These are phyloP conservation scores for Terebella lapidaria DNA, from an alignment of 2,888 invertebrate genomes.

Conservation along the genomic window DNA sequence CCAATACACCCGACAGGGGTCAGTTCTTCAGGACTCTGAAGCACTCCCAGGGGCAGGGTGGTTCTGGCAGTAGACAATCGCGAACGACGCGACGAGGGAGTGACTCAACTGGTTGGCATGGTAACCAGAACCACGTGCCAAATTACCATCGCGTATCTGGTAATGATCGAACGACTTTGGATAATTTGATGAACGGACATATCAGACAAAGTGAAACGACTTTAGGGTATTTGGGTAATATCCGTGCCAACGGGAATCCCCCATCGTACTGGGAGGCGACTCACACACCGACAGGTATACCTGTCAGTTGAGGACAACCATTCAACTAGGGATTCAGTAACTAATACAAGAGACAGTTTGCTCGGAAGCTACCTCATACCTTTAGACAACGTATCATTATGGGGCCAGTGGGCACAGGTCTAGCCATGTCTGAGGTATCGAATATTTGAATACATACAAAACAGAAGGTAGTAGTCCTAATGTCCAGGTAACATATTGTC, in stretches of 20 bases:
- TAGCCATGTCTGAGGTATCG: too few species aligned
- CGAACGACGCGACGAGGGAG: neutral
- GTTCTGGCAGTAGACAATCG: neutral
- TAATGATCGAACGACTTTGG: neutral
- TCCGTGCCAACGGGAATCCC: too few species aligned
- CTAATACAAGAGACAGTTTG: too few species aligned
- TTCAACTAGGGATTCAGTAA: too few species aligned
- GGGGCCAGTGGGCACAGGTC: too few species aligned
- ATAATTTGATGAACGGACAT: neutral
- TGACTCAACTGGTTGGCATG: too few species aligned
- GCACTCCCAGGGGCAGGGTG: neutral
- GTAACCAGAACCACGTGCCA: neutral
- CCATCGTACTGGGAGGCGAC: neutral
- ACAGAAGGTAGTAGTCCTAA: too few species aligned
- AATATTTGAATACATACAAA: too few species aligned
- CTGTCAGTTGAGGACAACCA: too few species aligned
- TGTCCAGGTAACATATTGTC: too few species aligned
- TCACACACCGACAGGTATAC: neutral
- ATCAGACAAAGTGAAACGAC: neutral
- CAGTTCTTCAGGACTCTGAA: neutral
- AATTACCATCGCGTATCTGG: neutral
- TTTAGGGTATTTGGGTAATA: neutral
- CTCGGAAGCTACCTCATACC: too few species aligned
- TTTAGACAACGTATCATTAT: too few species aligned
- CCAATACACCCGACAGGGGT: neutral